Percentiles rank a stretch among this genome's conserved stretches.
Conservation (phyloP, 2,113 vertebrate genomes). For the Tyrannus savana region DNA sequence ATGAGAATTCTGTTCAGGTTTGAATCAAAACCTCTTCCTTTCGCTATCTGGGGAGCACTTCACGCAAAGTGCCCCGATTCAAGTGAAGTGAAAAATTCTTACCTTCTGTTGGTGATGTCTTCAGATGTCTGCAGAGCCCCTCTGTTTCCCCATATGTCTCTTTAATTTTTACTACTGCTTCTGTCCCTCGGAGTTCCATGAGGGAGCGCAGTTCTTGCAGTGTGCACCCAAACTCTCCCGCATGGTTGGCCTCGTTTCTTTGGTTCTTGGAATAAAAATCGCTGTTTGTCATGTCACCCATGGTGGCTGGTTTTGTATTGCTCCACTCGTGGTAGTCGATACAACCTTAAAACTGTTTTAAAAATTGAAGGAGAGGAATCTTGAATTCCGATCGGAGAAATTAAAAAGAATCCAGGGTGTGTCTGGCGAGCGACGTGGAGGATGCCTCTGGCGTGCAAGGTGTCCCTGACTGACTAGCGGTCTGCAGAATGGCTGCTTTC, state of each 20-base stretch:
- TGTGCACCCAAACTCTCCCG: conserved; percentile 89
- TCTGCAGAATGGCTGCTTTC: conserved; percentile 76
- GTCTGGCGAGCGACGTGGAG: conserved; percentile 19
- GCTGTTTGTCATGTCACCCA: conserved; percentile 99
- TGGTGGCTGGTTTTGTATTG: conserved; percentile 73
- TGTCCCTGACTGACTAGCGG: conserved; percentile 57
- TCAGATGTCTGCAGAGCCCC: conserved; percentile 92
- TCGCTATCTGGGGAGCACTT: background rate
- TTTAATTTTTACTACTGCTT: conserved; percentile 97
- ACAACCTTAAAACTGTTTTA: conserved; percentile 57
- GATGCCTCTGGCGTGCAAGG: conserved; percentile 43
- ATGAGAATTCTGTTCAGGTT: background rate
- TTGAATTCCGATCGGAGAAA: conserved; percentile 9
- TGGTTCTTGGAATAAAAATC: conserved; percentile 99
- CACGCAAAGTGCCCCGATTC: background rate
- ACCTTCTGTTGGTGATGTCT: conserved; percentile 96
- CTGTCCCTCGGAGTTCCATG: conserved; percentile 96
- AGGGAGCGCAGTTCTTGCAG: conserved; percentile 93
- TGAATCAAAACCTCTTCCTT: background rate
- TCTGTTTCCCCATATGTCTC: conserved; percentile 92
- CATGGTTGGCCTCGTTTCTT: conserved; percentile 93
- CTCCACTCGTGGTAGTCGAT: conserved; percentile 30
- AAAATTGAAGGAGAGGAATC: conserved; percentile 50
- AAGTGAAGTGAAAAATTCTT: background rate
- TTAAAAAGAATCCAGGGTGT: conserved; percentile 48